Evolutionary conservation across 2,113 vertebrate species (phyloP), one percentile per base, ranked within the genome.

Genomic region (Trogon melanurus): DNA sequence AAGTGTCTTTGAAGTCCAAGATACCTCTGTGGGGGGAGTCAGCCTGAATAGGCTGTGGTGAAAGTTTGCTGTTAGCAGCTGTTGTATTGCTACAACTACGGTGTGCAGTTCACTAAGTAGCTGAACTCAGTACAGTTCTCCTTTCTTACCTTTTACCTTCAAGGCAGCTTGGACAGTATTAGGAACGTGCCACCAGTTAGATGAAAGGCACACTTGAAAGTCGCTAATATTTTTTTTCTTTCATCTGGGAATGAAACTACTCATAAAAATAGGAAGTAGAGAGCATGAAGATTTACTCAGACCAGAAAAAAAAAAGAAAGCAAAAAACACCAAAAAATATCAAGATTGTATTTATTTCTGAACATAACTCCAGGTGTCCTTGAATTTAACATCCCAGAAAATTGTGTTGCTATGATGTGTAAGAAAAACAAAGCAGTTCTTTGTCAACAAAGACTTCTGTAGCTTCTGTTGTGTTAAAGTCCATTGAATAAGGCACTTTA

Each of bases 201-300:
- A 95, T 85, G 62, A 95, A 95, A 94, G 58, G 26, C 29, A 85
- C 79, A 76, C 18, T 16, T 91, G 54, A 70, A 91, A 89, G 58
- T 23, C 62, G 16, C 6, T 7, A 4, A 34, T 29, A 6, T 45
- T 44, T 34, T 91, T 92, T 92, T 89, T 73, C 62, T 79, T 89
- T 75, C 58, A 93, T 51, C 74, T 82, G 41, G 92, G 23, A 87
- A 79, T 30, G 38, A 60, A 29, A 79, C 53, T 60, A 69, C 16
- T 65, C 41, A 53, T 27, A 84, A 65, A 51, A 85, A 54, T 12
- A 65, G 20, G n/a, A 92, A 66, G 60, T 2, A 44, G 9, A 57
- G 9, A 76, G 7, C 17, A 80, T 12, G 25, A 91, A 85, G 32
- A 75, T 89, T 61, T 95, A 89, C 27, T 79, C 45, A 86, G 44